Percentiles rank a stretch among this genome's conserved stretches.
Evolutionary conservation across 2,797 vertebrate genomes (phyloP).

Genomic region (Hemibagrus guttatus): DNA sequence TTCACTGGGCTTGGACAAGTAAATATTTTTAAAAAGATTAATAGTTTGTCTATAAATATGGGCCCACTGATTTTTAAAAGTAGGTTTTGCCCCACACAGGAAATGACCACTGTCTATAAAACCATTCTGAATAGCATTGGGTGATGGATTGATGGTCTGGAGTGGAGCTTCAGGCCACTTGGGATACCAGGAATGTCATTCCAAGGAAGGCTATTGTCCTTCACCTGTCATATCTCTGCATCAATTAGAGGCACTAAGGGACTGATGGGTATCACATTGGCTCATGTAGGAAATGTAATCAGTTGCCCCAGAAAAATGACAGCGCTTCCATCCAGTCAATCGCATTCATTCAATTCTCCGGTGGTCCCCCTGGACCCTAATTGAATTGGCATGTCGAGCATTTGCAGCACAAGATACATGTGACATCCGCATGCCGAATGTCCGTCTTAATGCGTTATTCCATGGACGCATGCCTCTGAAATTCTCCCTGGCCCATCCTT

Average conservation of each 20-base stretch:
- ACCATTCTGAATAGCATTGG: neutral
- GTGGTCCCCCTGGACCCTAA: constrained; percentile 49
- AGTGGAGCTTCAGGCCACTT: neutral
- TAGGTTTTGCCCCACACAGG: neutral
- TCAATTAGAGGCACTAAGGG: constrained; percentile 54
- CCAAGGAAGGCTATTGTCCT: constrained; percentile 55
- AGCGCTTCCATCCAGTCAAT: constrained; percentile 44
- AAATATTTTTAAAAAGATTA: constrained; percentile 29
- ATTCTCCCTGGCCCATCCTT: constrained; percentile 22
- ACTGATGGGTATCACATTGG: constrained; percentile 53
- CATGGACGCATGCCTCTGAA: neutral
- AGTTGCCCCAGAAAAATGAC: constrained; percentile 55
- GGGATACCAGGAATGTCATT: constrained; percentile 26
- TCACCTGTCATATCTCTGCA: constrained; percentile 53
- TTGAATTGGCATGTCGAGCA: constrained; percentile 50
- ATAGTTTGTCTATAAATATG: neutral
- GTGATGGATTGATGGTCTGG: constrained; percentile 23
- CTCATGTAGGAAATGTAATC: constrained; percentile 59
- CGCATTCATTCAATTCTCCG: constrained; percentile 34
- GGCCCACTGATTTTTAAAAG: neutral
- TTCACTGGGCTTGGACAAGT: neutral
- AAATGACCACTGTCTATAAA: constrained; percentile 16
- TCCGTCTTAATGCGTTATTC: constrained; percentile 46
- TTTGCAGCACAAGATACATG: constrained; percentile 29
- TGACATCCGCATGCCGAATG: constrained; percentile 28